Evolutionary conservation across 2,888 invertebrate genomes (phyloP), one percentile per base, ranked within the genome.

Genomic region (Pammene aurita): DNA sequence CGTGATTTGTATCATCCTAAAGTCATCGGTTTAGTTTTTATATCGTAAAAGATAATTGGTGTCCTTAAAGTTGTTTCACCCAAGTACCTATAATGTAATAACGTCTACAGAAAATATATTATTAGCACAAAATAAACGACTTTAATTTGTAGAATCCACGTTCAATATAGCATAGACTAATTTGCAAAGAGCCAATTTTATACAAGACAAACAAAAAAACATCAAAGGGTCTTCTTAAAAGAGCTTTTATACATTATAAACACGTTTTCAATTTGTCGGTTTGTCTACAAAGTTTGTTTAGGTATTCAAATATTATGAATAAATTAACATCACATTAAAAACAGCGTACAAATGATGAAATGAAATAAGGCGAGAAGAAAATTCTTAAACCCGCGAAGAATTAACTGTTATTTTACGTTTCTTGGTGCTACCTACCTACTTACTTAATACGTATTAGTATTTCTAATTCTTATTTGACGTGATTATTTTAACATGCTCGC

Each of bases 111-210:
- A 42, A 42, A 42, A 42, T 4, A 13, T 42, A 42, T 10, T 10
- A 0, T 11, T 13, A 38, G n/a, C 38, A 7, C n/a, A n/a, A 14
- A 0, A 5, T 14, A 5, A 16, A 41, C 41, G n/a, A 9, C 50
- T 66, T 57, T 42, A 66, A 10, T 50, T 50, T 66, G 34, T 50
- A 50, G 26, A 38, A n/a, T 44, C 13, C 26, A 34, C 5, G 62
- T 56, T 67, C n/a, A 67, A 67, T 54, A 55, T 56, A 35, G 48
- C 48, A n/a, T 54, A 48, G 55, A 56, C 16, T 11, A 52, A 63
- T 63, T 68, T 68, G 0, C 38, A 62, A 62, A 58, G 41, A 50
- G 11, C 56, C 57, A 63, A 68, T 68, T 68, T 63, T 48, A 48
- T 61, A 62, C 48, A 62, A 63, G 56, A 57, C 34, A 61, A 46